Evolutionary conservation across 2,888 invertebrate species (phyloP).

Genomic region (Hedychridium roseum): DNA sequence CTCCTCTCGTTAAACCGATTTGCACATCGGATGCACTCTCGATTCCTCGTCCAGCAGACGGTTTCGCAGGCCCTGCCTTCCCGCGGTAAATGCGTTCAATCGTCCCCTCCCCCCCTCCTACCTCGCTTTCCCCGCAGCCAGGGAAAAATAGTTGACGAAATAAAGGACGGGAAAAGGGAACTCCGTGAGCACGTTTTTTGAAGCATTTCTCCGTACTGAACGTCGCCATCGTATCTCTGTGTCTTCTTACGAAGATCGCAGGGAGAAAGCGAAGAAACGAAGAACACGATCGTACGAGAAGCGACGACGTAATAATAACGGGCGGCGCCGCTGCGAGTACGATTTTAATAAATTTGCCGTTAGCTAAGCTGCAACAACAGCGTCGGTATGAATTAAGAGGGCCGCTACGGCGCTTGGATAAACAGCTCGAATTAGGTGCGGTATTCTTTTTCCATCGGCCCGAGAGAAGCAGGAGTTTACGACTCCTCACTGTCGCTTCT

Average conservation of each 20-base stretch:
- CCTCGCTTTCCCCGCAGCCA: slow-evolving; percentile 9
- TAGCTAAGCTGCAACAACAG: slow-evolving; percentile 62
- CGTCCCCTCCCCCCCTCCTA: slow-evolving; percentile 20
- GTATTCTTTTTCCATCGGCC: slow-evolving; percentile 41
- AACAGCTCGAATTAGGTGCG: slow-evolving; percentile 62
- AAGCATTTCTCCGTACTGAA: background rate
- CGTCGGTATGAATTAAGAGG: slow-evolving; percentile 61
- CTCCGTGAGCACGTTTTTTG: background rate
- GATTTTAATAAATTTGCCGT: slow-evolving; percentile 61
- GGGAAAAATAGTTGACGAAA: background rate
- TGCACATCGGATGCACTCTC: slow-evolving; percentile 53
- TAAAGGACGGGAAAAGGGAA: background rate
- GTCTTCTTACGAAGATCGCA: too few species aligned
- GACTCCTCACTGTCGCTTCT: too few species aligned
- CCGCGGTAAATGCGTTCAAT: slow-evolving; percentile 1
- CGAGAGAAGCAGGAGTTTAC: slow-evolving; percentile 31
- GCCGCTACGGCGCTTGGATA: slow-evolving; percentile 57
- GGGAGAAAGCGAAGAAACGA: too few species aligned
- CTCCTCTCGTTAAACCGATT: slow-evolving; percentile 58
- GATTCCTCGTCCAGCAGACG: slow-evolving; percentile 45
- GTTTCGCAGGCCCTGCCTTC: slow-evolving; percentile 40
- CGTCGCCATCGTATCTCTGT: background rate
- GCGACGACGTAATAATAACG: too few species aligned
- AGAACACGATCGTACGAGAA: too few species aligned
- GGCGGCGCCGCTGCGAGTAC: too few species aligned